phyloP scores from a whole-genome alignment of 53 echinoderm and acorn worm genomes.

The Zoroaster sp. region DNA sequence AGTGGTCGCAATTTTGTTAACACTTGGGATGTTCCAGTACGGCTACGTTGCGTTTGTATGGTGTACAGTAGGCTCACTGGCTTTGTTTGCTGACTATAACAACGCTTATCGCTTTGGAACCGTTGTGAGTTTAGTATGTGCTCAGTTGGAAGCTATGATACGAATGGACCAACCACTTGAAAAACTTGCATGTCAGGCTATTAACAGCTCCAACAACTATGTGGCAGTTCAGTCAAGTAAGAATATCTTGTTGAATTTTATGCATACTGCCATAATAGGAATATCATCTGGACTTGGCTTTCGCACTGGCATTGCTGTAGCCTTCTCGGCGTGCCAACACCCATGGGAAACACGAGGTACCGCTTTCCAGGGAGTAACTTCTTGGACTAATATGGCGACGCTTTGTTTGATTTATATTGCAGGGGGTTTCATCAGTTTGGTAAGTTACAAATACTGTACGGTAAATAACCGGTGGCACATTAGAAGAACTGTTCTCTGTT shows the following conservation, averaged over 20 bases:
- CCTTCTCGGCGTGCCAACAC: neutral
- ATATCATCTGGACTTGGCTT: conserved; percentile 10
- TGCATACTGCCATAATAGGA: neutral
- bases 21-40: neutral
- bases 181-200: neutral
- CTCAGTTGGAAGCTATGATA: neutral
- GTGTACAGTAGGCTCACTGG: neutral
- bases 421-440: neutral
- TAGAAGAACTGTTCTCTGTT: neutral
- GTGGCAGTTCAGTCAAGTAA: neutral
- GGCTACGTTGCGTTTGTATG: neutral
- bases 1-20: neutral
- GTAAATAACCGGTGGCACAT: neutral
- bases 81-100: conserved; percentile 1
- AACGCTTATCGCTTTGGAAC: conserved; percentile 11
- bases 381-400: neutral
- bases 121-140: neutral
- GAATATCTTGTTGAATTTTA: neutral
- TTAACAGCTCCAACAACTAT: neutral
- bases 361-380: neutral
- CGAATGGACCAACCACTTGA: neutral
- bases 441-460: conserved; percentile 3
- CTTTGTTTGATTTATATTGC: neutral
- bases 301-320: conserved; percentile 49
- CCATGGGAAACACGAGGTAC: neutral